These are phyloP conservation scores for Drosophila aldrichi DNA, from an alignment of 2,888 invertebrate species.

Conservation along the genomic window DNA sequence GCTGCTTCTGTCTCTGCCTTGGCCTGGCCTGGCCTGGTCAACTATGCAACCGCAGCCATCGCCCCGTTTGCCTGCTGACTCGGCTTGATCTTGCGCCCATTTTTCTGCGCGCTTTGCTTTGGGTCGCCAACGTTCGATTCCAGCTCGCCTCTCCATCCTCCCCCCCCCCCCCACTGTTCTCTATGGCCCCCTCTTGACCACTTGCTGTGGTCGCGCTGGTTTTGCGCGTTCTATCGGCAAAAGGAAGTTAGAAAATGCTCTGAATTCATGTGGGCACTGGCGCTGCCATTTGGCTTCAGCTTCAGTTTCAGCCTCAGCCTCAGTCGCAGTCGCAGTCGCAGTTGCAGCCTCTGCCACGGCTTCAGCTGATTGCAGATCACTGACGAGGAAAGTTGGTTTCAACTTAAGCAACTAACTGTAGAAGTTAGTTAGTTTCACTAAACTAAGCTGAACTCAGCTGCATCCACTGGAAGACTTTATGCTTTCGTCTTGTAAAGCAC, in stretches of 20 bases:
- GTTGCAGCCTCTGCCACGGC: conserved; percentile 25
- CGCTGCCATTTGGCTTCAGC: conserved; percentile 56
- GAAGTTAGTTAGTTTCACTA: conserved; percentile 23
- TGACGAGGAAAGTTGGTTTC: conserved; percentile 25
- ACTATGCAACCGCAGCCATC: conserved; percentile 65
- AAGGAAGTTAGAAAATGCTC: conserved; percentile 80
- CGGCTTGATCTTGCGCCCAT: conserved; percentile 72
- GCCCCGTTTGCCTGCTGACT: conserved; percentile 35
- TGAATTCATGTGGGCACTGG: conserved; percentile 69
- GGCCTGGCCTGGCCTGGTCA: conserved; percentile 62
- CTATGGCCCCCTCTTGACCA: conserved; percentile 31
- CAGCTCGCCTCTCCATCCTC: conserved; percentile 5
- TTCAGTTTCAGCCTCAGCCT: no score
- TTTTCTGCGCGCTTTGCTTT: conserved; percentile 60
- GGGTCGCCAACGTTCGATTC: conserved; percentile 64
- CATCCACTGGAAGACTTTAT: background rate
- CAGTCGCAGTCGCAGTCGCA: background rate
- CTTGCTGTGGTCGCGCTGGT: conserved; percentile 42
- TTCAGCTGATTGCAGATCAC: conserved; percentile 50
- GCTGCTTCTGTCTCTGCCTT: conserved; percentile 2
- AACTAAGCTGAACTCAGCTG: conserved; percentile 11
- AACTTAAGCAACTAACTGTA: conserved; percentile 14
- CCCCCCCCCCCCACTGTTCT: background rate
- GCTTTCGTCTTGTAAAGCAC: background rate
- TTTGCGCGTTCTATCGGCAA: conserved; percentile 63